These are phyloP conservation scores for Listronotus oregonensis DNA, from an alignment of 1,140 invertebrate species.

Conservation along the genomic window DNA sequence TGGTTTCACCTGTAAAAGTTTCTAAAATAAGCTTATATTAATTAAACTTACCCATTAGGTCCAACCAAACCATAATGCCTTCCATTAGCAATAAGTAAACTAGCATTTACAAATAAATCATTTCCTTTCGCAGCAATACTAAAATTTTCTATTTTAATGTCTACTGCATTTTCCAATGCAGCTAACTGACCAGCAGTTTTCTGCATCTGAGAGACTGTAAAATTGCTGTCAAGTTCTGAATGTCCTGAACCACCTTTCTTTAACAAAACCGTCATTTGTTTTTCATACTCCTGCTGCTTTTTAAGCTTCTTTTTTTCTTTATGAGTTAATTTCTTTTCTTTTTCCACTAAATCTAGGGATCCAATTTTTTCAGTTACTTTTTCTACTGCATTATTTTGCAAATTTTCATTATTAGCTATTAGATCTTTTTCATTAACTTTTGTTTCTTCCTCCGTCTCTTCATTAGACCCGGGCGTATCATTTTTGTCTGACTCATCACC, in stretches of 20 bases:
- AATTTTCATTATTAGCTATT: not conserved
- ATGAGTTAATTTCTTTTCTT: constrained; percentile 81
- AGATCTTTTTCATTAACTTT: not conserved
- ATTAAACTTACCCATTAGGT: constrained; percentile 83
- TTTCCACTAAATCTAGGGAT: constrained; percentile 38
- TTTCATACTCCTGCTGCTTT: constrained; percentile 90
- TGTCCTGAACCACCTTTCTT: constrained; percentile 87
- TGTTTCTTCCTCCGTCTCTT: not conserved
- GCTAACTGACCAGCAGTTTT: constrained; percentile 82
- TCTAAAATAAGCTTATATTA: not conserved
- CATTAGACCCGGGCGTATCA: no score
- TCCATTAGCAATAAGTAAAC: constrained; percentile 89
- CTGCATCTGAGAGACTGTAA: constrained; percentile 94
- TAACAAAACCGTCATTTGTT: constrained; percentile 85
- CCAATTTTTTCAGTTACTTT: constrained; percentile 43
- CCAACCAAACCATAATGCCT: constrained; percentile 97
- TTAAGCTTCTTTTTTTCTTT: constrained; percentile 96
- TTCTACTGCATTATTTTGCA: constrained; percentile 12
- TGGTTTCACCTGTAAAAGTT: no score
- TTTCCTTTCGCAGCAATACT: constrained; percentile 97
- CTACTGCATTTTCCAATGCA: constrained; percentile 91
- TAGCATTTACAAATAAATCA: constrained; percentile 97
- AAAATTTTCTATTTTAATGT: constrained; percentile 99
- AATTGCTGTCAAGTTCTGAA: constrained; percentile 89
- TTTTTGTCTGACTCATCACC: no score